Evolutionary conservation across 2,797 vertebrate genomes (phyloP), one percentile per base, ranked within the genome.

Genomic region (Sphenopsis melanotis): DNA sequence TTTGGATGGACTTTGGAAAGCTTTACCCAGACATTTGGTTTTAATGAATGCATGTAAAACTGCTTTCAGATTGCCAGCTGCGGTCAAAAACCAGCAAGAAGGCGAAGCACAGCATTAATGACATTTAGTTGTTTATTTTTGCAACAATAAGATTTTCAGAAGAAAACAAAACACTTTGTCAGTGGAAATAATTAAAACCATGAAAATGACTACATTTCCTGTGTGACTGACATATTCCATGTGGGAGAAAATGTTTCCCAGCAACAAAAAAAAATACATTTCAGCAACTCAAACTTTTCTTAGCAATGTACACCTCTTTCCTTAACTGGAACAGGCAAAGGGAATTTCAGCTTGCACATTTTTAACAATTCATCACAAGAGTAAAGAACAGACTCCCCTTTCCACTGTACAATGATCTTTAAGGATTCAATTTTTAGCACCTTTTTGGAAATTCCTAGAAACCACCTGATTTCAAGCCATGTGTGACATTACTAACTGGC

Each of bases 131-230:
- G 81, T 90, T 97, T 89, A 75, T 89, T 92, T 97, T 92, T 95
- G 79, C 71, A 90, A 89, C 75, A 89, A 83, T 12, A 92, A 78
- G 76, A 90, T 92, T 92, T 89, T 88, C 82, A 86, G 70, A 59
- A 90, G 88, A 95, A 95, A 94, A 93, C 60, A 95, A 93, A 94
- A 91, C 82, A 88, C 72, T 89, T 93, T 94, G 77, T 88, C 32
- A 61, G 63, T 91, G 69, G 69, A 95, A 93, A 90, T 96, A 96
- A 96, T 96, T 91, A 89, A 95, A 97, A 90, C 69, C 94, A 93
- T 81, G 50, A 93, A 95, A 95, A 95, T 88, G 69, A 94, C 94
- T 72, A 36, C 59, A 94, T 94, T 97, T 96, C 89, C 87, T 92
- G 87, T 88, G 66, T 90, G 72, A 90, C 84, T 91, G 94, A 93